These are phyloP conservation scores for Heterotilapia buettikoferi DNA, from an alignment of 2,113 vertebrate genomes.

Conservation along the genomic window DNA sequence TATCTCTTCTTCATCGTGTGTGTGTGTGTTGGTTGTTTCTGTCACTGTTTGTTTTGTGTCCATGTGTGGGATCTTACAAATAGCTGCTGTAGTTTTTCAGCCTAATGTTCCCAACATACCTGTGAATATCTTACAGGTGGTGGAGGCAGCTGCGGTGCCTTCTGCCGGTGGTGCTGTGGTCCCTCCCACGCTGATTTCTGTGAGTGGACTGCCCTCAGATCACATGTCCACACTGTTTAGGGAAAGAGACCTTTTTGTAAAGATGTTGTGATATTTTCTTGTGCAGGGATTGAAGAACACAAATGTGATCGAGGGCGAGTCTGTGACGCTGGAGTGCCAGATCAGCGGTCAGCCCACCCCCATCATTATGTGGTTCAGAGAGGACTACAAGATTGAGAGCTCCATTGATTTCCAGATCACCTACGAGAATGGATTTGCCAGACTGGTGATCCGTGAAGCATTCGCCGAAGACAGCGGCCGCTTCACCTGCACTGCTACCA, in stretches of 20 bases:
- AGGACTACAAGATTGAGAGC: conserved; percentile 95
- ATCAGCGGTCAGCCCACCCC: conserved; percentile 87
- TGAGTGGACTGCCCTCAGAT: conserved; percentile 31
- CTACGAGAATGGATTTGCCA: conserved; percentile 77
- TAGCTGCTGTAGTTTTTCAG: background rate
- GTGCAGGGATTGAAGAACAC: conserved; percentile 84
- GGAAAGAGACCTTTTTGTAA: background rate
- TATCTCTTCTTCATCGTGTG: background rate
- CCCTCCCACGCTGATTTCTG: conserved; percentile 66
- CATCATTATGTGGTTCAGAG: conserved; percentile 89
- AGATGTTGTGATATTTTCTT: background rate
- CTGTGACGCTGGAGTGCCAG: conserved; percentile 88
- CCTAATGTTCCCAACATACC: background rate
- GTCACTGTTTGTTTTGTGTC: background rate
- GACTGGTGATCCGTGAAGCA: conserved; percentile 89
- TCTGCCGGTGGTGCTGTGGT: conserved; percentile 33
- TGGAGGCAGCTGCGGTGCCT: conserved; percentile 46
- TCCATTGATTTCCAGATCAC: conserved; percentile 96
- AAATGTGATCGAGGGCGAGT: conserved; percentile 91
- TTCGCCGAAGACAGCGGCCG: conserved; percentile 96
- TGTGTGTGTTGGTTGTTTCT: background rate
- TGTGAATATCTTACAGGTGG: conserved; percentile 30
- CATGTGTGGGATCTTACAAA: background rate
- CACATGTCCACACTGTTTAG: rapidly evolving
- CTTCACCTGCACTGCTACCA: conserved; percentile 94